Conservation (phyloP, 64 coral and sea anemone species). For the Orbicella faveolata region DNA sequence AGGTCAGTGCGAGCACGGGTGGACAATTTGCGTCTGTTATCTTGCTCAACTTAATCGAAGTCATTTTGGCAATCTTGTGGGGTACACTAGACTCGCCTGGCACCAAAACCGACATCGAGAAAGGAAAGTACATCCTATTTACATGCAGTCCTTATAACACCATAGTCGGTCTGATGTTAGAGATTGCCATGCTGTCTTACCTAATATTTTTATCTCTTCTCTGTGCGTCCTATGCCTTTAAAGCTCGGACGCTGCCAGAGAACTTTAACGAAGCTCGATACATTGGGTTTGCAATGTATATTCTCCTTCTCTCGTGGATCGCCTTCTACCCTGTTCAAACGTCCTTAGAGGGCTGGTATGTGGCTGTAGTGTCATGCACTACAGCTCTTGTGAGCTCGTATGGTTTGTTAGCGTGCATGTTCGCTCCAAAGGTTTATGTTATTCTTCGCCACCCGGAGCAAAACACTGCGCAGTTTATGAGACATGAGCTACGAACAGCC, state of each 20-base stretch:
- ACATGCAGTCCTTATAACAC: slow-evolving; percentile 50
- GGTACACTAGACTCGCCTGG: slow-evolving; percentile 35
- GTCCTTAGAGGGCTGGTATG: slow-evolving; percentile 68
- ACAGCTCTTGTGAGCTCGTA: slow-evolving; percentile 70
- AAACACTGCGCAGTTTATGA: slow-evolving; percentile 49
- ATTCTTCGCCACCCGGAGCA: slow-evolving; percentile 58
- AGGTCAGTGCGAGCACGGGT: slow-evolving; percentile 10
- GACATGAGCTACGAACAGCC: slow-evolving; percentile 26
- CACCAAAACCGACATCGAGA: slow-evolving; percentile 30
- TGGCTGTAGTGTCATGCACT: slow-evolving; percentile 56
- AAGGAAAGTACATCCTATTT: slow-evolving; percentile 29
- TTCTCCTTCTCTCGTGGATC: slow-evolving; percentile 62
- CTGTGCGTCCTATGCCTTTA: slow-evolving; percentile 73
- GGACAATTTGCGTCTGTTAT: slow-evolving; percentile 39
- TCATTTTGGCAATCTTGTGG: slow-evolving; percentile 49
- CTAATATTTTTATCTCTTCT: slow-evolving; percentile 44
- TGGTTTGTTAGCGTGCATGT: slow-evolving; percentile 62
- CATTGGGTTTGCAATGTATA: slow-evolving; percentile 76
- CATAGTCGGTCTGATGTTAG: slow-evolving; percentile 13
- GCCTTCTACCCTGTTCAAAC: slow-evolving; percentile 60
- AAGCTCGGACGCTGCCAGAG: slow-evolving; percentile 64
- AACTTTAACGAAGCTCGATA: slow-evolving; percentile 76
- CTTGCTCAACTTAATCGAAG: slow-evolving; percentile 38
- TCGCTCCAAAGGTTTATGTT: slow-evolving; percentile 49
- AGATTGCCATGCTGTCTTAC: slow-evolving; percentile 54